Evolutionary conservation across 2,888 invertebrate genomes (phyloP).

Genomic region (Nebria salina): DNA sequence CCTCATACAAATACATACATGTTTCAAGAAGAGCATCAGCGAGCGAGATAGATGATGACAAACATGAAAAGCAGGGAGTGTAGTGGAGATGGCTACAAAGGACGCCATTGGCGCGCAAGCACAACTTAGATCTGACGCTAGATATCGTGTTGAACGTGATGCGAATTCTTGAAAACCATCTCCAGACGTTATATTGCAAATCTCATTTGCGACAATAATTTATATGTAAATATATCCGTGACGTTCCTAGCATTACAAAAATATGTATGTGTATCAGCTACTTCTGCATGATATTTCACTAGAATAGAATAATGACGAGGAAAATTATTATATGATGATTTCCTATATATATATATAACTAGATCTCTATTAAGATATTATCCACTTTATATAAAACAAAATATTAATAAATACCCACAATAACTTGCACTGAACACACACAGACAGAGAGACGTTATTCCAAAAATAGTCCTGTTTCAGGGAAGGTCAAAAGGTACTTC

Average conservation of each 20-base stretch:
- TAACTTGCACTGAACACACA: no score
- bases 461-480: no score
- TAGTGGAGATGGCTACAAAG: background rate
- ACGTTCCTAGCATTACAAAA: slow-evolving; percentile 48
- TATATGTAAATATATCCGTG: slow-evolving; percentile 62
- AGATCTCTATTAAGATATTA: no score
- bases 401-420: no score
- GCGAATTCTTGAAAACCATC: slow-evolving; percentile 10
- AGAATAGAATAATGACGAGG: slow-evolving; percentile 11
- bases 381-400: no score
- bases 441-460: no score
- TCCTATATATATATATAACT: background rate
- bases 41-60: background rate
- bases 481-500: no score
- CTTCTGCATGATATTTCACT: background rate
- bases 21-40: background rate
- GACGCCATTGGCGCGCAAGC: slow-evolving; percentile 12
- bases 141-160: slow-evolving; percentile 21
- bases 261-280: slow-evolving; percentile 8
- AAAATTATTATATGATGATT: slow-evolving; percentile 4
- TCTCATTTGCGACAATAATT: slow-evolving; percentile 63
- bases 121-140: slow-evolving; percentile 20
- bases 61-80: background rate
- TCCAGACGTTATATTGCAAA: slow-evolving; percentile 61
- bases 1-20: background rate